A percentile compares a stretch with the other conserved stretches of the same genome.
These are phyloP conservation scores for Drosophila azteca DNA, from an alignment of 1,140 invertebrate species.

Conservation along the genomic window DNA sequence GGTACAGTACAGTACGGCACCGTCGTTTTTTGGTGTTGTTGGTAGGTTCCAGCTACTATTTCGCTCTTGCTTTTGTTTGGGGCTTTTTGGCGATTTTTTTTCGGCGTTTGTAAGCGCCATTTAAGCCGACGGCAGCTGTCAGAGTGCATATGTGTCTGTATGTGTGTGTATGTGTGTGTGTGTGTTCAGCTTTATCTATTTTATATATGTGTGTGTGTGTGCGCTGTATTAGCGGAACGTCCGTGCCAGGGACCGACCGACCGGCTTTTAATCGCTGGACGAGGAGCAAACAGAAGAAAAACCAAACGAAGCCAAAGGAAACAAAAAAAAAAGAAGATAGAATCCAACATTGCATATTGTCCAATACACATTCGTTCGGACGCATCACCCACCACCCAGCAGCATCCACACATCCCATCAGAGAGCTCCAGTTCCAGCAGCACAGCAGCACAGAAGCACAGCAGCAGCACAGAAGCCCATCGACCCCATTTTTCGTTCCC, in stretches of 20 bases:
- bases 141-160: constrained; percentile 8
- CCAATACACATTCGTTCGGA: constrained; percentile 32
- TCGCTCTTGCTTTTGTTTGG: constrained; percentile 54
- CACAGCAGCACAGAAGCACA: too few relatives aligned
- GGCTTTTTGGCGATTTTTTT: constrained; percentile 35
- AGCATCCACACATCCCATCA: background rate
- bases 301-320: background rate
- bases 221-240: constrained; percentile 8
- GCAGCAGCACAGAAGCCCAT: too few relatives aligned
- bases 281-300: constrained; percentile 16
- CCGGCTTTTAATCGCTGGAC: constrained; percentile 60
- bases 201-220: constrained; percentile 21
- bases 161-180: background rate
- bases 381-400: background rate
- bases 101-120: constrained; percentile 51
- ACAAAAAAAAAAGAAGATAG: background rate
- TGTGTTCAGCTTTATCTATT: constrained; percentile 44
- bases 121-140: constrained; percentile 63
- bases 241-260: constrained; percentile 14
- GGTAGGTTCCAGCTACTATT: constrained; percentile 38
- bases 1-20: too few relatives aligned
- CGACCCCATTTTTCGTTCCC: too few relatives aligned
- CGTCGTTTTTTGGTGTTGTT: constrained; percentile 1
- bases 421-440: too few relatives aligned
- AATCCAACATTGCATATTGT: constrained; percentile 42